Percentiles rank a stretch among this genome's conserved stretches.
phyloP scores from a whole-genome alignment of 2,888 invertebrate species.

The Tolmerus cingulatus region DNA sequence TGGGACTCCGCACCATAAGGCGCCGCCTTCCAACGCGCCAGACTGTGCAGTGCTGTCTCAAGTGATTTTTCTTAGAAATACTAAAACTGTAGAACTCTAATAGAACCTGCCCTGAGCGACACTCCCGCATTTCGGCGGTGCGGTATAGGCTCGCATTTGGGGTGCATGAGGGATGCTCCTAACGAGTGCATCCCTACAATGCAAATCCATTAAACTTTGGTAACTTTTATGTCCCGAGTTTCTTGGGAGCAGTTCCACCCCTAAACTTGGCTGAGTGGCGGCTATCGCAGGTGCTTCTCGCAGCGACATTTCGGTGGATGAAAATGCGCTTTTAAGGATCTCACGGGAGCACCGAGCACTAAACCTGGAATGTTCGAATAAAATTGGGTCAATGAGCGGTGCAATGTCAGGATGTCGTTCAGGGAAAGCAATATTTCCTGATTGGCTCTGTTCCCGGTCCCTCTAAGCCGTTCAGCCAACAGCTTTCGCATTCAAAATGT shows the following conservation, averaged over 20 bases:
- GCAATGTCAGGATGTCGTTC: neutral
- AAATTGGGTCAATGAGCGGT: neutral
- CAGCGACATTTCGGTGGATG: neutral
- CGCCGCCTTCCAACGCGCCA: neutral
- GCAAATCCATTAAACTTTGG: slow-evolving; percentile 26
- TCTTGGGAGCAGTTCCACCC: neutral
- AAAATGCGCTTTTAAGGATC: neutral
- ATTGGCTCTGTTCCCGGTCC: neutral
- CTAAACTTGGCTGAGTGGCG: neutral
- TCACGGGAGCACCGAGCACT: neutral
- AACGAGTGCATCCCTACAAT: neutral
- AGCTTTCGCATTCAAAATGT: neutral
- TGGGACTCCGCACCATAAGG: neutral
- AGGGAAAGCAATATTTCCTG: neutral
- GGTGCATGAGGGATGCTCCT: neutral
- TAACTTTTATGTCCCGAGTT: neutral
- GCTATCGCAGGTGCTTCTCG: neutral
- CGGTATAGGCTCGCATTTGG: neutral
- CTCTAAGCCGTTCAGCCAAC: neutral
- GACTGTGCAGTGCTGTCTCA: neutral
- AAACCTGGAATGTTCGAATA: neutral
- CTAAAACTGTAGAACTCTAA: neutral
- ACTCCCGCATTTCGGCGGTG: neutral
- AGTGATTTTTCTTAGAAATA: neutral
- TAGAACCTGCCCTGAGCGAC: neutral